A percentile compares a stretch with the other conserved stretches of the same genome.
Evolutionary conservation across 2,797 vertebrate genomes (phyloP).

Genomic region (Lacerta bilineata): DNA sequence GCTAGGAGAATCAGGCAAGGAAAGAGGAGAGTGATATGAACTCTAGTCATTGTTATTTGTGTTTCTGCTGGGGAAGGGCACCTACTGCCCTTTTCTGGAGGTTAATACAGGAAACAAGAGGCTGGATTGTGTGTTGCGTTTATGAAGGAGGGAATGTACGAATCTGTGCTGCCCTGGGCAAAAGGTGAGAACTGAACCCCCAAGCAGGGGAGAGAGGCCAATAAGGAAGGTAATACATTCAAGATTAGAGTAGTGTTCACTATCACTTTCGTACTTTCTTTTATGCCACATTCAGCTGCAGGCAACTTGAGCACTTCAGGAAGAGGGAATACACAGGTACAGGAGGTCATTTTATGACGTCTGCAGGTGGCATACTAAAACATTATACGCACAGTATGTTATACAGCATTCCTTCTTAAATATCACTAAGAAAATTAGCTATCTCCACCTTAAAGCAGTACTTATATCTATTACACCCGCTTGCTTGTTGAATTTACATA

Average conservation of each 20-base stretch:
- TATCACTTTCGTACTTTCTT: neutral
- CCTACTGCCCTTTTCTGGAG: neutral
- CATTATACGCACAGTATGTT: neutral
- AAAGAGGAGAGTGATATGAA: neutral
- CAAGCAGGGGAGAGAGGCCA: neutral
- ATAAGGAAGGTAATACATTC: neutral
- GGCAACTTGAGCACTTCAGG: neutral
- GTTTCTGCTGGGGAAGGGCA: neutral
- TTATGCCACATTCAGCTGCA: neutral
- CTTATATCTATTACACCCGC: neutral
- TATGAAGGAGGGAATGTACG: conserved; percentile 51
- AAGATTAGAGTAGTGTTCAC: neutral
- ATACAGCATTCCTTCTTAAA: neutral
- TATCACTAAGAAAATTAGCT: neutral
- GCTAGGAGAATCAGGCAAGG: too few relatives aligned
- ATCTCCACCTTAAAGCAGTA: neutral
- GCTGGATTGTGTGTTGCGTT: neutral
- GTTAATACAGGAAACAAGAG: neutral
- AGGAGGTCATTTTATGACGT: neutral
- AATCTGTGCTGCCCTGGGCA: conserved; percentile 41
- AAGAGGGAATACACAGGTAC: neutral
- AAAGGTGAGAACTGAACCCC: neutral
- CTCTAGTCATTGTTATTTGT: neutral
- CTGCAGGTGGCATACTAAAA: neutral
- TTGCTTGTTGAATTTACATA: neutral